These are phyloP conservation scores for Phorcus lineatus DNA, from an alignment of 2,888 invertebrate species.

Conservation along the genomic window DNA sequence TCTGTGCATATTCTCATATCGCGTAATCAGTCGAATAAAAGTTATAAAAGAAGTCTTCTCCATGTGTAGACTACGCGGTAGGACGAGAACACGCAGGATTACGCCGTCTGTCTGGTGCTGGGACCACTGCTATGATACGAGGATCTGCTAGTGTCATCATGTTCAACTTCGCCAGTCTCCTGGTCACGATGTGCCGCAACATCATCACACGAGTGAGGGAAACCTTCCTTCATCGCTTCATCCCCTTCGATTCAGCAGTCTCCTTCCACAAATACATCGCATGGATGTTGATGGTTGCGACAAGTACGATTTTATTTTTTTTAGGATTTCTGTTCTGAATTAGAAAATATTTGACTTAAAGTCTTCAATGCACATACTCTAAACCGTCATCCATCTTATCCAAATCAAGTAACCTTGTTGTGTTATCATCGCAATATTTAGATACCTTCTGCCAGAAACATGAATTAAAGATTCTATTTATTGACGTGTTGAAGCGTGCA, in stretches of 20 bases:
- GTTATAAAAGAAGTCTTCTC: too few relatives aligned
- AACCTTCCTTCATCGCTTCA: slow-evolving; percentile 78
- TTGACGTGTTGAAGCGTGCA: too few relatives aligned
- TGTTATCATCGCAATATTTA: too few relatives aligned
- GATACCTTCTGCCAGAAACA: too few relatives aligned
- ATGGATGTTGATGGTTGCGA: slow-evolving; percentile 78
- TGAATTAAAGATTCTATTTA: too few relatives aligned
- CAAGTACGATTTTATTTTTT: slow-evolving; percentile 73
- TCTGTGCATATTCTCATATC: too few relatives aligned
- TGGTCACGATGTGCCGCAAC: slow-evolving; percentile 81
- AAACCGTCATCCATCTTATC: neutral
- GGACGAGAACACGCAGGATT: slow-evolving; percentile 80
- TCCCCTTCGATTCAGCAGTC: slow-evolving; percentile 80
- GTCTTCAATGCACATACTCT: neutral
- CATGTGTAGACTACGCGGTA: slow-evolving; percentile 77
- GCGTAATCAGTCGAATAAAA: too few relatives aligned
- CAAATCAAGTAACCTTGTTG: too few relatives aligned
- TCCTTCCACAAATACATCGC: slow-evolving; percentile 80
- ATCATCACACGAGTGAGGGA: slow-evolving; percentile 79
- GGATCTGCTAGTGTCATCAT: slow-evolving; percentile 82
- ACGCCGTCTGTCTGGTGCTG: slow-evolving; percentile 80
- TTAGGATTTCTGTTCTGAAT: neutral
- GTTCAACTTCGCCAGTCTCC: slow-evolving; percentile 80
- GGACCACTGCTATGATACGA: slow-evolving; percentile 79
- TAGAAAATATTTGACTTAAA: neutral